Base-by-base conservation (phyloP, 1,140 invertebrate species). In the Notospermus geniculatus region DNA sequence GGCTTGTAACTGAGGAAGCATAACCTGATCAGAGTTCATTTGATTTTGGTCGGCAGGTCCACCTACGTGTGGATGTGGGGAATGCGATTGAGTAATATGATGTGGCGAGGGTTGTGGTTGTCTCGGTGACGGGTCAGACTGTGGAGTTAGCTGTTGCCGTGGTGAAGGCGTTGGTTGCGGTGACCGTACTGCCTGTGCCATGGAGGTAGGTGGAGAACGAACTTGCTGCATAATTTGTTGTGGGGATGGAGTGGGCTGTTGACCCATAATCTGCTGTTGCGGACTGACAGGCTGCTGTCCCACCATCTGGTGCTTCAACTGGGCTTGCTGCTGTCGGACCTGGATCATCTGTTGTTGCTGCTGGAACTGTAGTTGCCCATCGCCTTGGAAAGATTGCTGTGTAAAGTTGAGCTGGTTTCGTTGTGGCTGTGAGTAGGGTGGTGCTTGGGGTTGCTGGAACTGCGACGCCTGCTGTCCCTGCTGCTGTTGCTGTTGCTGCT, bases 161-260 rank as follows among this genome's bases (percentile, higher is more conserved):
- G 90, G 90, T 23, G 90, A 91, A 1, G 89, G 87, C 73, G 88
- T 90, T 25, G 90, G 89, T 77, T 90, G 88, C 13, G 89, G 88
- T 65, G 88, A 89, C 58, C 89, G 83, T 54, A 91, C 79, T 64
- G 82, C 77, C 59, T 84, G 83, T 56, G 81, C 78, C 52, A 84
- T 72, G 15, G 72, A 62, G n/a, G 67, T 23, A 64, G 53, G 89
- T 50, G 90, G 91, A 67, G 89, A 90, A 55, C 89, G 83, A 2
- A 91, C 88, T 64, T 88, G 87, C 71, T 89, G 88, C 84, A 90
- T 88, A 69, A 90, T 79, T 69, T 89, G 87, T 53, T 89, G 88
- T 87, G 87, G 64, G 81, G 84, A 68, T 66, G 84, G 66, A 39
- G 68, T 74, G 29, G 72, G 69, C 66, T 75, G 76, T 60, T 77